Base-by-base conservation (phyloP, 2,888 invertebrate genomes). In the Lasioglossum vierecki region DNA sequence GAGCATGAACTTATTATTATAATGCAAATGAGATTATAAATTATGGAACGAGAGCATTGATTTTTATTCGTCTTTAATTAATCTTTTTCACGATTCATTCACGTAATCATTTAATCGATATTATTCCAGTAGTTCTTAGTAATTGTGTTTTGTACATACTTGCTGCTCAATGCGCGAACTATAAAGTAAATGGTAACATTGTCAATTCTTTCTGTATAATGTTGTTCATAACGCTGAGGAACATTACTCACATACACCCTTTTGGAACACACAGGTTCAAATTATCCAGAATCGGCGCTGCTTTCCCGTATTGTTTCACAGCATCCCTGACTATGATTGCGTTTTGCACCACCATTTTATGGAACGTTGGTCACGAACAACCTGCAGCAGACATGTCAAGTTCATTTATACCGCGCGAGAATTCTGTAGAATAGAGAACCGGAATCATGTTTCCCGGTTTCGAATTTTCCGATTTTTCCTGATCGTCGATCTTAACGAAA, bases 201-300 rank as follows among this genome's bases (percentile, higher is more conserved):
- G n/a, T 57, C n/a, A 22, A 57, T 57, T n/a, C n/a, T 57, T 57
- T 18, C 49, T 2, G 18, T 1, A n/a, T n/a, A n/a, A n/a, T n/a
- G 13, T 26, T 26, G 35, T 39, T 35, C 9, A 3, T 9, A 66
- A 22, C 18, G 11, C 39, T 66, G 66, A 9, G 35, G 18, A 35
- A 22, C 8, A 18, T 66, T 78, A 97, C 97, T 97, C 95, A 98
- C 98, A 98, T 98, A 84, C 96, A 96, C 71, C 98, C 98, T 90
- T 96, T 96, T 79, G 97, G 96, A 6, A 98, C 97, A 35, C 96
- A 96, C 97, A 98, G 97, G 93, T 97, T 96, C 85, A 98, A 95
- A 88, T 97, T 96, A 89, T 96, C 96, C 57, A 98, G 96, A 78
- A 98, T 96, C 15, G 95, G 94, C 82, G 95, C 95, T 88, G 95